Percentiles rank a stretch among this genome's conserved stretches.
phyloP scores from a whole-genome alignment of 53 echinoderm and acorn worm genomes.

The Apostichopus leukothele region DNA sequence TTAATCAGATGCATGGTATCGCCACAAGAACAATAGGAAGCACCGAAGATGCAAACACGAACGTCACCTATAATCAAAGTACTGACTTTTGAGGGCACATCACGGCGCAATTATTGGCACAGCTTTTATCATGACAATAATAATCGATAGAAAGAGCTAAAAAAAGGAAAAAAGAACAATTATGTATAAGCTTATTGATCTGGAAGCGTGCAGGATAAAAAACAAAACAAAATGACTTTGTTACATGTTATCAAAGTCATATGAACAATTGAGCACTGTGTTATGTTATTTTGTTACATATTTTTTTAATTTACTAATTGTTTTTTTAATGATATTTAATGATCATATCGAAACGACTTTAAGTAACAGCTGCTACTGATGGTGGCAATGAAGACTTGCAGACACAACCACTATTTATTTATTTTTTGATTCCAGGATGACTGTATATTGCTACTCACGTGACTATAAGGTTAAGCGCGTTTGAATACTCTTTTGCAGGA shows the following conservation, averaged over 20 bases:
- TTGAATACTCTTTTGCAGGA: conserved; percentile 76
- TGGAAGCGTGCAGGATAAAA: conserved; percentile 27
- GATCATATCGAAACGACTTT: background rate
- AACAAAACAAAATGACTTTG: background rate
- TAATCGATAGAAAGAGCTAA: background rate
- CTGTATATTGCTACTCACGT: background rate
- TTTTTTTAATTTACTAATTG: background rate
- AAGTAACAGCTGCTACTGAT: background rate
- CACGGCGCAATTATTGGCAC: conserved; percentile 16
- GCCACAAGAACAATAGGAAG: conserved; percentile 17
- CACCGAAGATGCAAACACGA: background rate
- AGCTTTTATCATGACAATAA: conserved; percentile 10
- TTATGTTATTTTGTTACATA: too few relatives aligned
- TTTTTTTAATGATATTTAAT: background rate
- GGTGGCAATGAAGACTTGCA: background rate
- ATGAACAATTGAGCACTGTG: too few relatives aligned
- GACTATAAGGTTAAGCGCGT: conserved; percentile 22
- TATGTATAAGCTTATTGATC: background rate
- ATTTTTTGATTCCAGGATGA: background rate
- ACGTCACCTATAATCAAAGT: conserved; percentile 14
- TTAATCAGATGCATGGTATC: background rate
- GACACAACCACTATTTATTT: background rate
- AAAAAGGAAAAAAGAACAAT: background rate
- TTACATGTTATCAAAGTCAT: background rate
- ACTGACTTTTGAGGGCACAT: conserved; percentile 36